phyloP scores from a whole-genome alignment of 2,888 invertebrate genomes.

The Ischnus inquisitorius region DNA sequence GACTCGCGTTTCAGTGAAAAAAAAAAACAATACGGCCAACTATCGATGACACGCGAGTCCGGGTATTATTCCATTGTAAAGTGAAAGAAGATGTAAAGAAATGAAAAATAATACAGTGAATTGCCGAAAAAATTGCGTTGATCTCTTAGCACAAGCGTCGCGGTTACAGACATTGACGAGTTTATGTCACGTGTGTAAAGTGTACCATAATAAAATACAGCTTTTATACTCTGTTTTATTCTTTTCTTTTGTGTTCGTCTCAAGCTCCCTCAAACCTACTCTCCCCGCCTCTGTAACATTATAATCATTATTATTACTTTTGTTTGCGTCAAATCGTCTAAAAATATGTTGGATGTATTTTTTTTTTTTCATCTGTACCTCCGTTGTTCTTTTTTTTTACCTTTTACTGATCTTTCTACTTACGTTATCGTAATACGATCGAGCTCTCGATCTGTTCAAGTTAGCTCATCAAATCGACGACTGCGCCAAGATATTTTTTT shows the following conservation, averaged over 20 bases:
- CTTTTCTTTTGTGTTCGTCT: slow-evolving; percentile 46
- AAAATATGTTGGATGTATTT: slow-evolving; percentile 78
- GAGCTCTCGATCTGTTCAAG: slow-evolving; percentile 51
- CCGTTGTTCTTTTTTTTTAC: slow-evolving; percentile 19
- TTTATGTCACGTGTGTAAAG: slow-evolving; percentile 74
- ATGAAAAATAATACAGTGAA: background rate
- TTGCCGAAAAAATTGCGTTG: slow-evolving; percentile 53
- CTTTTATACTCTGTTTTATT: slow-evolving; percentile 66
- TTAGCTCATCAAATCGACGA: slow-evolving; percentile 22
- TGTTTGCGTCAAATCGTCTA: slow-evolving; percentile 77
- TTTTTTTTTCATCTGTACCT: slow-evolving; percentile 58
- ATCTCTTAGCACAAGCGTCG: slow-evolving; percentile 32
- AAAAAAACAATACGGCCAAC: slow-evolving; percentile 14
- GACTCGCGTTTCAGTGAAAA: slow-evolving; percentile 12
- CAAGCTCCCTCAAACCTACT: slow-evolving; percentile 12
- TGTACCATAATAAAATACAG: slow-evolving; percentile 80
- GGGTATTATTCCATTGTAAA: background rate
- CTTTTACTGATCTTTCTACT: slow-evolving; percentile 13
- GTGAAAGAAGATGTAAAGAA: background rate
- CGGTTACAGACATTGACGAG: slow-evolving; percentile 66
- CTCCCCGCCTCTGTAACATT: slow-evolving; percentile 50
- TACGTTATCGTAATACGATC: slow-evolving; percentile 29
- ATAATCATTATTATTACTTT: slow-evolving; percentile 61
- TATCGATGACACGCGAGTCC: slow-evolving; percentile 38
- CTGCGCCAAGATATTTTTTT: background rate